These are phyloP conservation scores for Charina bottae DNA, from an alignment of 2,113 vertebrate genomes.

Conservation along the genomic window DNA sequence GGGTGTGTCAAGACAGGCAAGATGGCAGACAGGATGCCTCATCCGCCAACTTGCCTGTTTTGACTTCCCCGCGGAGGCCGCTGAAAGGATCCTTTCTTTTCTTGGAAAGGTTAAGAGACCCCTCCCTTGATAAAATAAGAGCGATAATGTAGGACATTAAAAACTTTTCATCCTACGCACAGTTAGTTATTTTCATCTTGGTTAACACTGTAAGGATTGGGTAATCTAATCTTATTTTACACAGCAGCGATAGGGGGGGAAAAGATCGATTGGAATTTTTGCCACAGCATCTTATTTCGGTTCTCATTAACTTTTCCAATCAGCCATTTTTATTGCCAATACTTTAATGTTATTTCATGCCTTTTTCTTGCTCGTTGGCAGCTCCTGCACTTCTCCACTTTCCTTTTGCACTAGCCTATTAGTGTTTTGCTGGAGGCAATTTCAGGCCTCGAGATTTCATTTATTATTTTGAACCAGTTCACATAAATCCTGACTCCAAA, in stretches of 20 bases:
- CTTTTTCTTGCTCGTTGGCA: constrained; percentile 44
- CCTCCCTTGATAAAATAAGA: no score
- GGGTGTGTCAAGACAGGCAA: no score
- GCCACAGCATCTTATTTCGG: constrained; percentile 43
- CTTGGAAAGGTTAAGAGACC: no score
- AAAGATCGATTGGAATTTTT: constrained; percentile 30
- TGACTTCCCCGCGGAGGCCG: no score
- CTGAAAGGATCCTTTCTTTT: no score
- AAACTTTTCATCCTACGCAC: not conserved
- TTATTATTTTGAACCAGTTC: constrained; percentile 61
- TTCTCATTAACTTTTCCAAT: constrained; percentile 47
- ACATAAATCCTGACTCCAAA: constrained; percentile 69
- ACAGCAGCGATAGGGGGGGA: constrained; percentile 11
- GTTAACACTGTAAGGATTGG: not conserved
- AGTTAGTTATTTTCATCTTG: not conserved
- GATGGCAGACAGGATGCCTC: no score
- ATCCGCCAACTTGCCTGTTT: no score
- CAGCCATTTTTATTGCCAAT: constrained; percentile 47
- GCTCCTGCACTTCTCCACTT: constrained; percentile 34
- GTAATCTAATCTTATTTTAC: constrained; percentile 18
- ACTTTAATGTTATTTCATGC: constrained; percentile 30
- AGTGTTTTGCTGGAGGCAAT: constrained; percentile 40
- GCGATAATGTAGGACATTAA: not conserved
- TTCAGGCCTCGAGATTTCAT: constrained; percentile 47
- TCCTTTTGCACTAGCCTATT: constrained; percentile 37